Base-by-base conservation (phyloP, 2,113 vertebrate species). In the Tetraodon nigroviridis region DNA sequence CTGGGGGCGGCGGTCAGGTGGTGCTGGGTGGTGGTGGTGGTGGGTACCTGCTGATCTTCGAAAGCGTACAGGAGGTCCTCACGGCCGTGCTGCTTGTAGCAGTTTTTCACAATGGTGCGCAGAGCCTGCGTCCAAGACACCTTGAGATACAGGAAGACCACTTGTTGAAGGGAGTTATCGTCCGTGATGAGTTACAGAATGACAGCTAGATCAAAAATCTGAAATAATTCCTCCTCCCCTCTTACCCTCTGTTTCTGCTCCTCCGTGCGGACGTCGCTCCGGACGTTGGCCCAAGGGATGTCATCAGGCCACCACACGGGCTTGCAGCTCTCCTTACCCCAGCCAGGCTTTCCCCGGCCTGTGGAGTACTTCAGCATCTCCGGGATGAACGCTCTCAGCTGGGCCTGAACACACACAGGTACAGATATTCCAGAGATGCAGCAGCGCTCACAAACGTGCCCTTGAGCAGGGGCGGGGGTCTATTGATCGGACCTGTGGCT, bases 341-440 rank as follows among this genome's bases (percentile, higher is more conserved):
- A 99, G 78, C 97, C 97, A 0, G 96, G 97, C 64, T 99, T 99
- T 7, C 96, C 97, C 3, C 97, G 90, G 42, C 97, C 96, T 0
- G 97, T 99, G 13, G 97, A 99, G 60, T 98, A 99, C 76, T 99
- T 99, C 75, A 99, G 89, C 97, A 99, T 99, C 84, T 99, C 97
- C 0, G 97, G 97, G 87, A 99, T 99, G 88, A 99, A 99, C 1
- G 97, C 97, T 75, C 97, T 91, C 41, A 99, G 90, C 86, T 99
- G 97, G 16, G 97, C 97, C 97, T 99, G 78, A 3, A n/a, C 44
- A 46, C 44, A n/a, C 8, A 46, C 44, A 17, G 15, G 13, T 13
- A 46, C 44, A 17, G 6, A 12, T 12, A 3, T 37, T 12, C 10
- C 6, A 42, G 21, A 19, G 53, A 18, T 21, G 37, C 18, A 55